phyloP scores from a whole-genome alignment of 1,140 invertebrate genomes.

The Bombus superbus region DNA sequence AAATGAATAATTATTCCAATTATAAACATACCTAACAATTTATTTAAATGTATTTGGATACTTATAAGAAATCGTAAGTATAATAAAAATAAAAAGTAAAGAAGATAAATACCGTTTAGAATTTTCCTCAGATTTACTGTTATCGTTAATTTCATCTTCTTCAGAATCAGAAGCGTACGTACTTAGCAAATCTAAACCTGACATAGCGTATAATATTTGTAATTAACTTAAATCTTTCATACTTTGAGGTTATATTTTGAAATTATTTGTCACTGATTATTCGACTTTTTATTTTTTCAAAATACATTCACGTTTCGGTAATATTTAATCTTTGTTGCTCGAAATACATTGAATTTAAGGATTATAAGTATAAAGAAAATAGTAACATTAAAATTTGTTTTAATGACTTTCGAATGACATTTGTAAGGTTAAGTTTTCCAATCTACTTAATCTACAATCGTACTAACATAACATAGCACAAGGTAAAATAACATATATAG shows the following conservation, averaged over 20 bases:
- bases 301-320: not conserved
- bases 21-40: not conserved
- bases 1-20: not conserved
- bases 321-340: not conserved
- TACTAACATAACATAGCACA: too few relatives aligned
- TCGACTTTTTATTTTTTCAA: not conserved
- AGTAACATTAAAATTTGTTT: not conserved
- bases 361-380: not conserved
- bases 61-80: not conserved
- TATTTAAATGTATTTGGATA: not conserved
- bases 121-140: constrained; percentile 31
- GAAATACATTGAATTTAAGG: not conserved
- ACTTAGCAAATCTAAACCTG: constrained; percentile 73
- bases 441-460: not conserved
- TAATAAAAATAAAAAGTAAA: not conserved
- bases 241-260: constrained; percentile 12
- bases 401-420: not conserved
- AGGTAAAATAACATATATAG: not conserved
- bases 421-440: not conserved
- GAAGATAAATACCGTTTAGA: constrained; percentile 19
- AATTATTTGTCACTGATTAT: not conserved
- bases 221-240: not conserved
- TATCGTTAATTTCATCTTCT: constrained; percentile 61
- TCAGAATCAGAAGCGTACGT: constrained; percentile 71
- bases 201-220: constrained; percentile 58